These are phyloP conservation scores for Molossus molossus DNA, from an alignment of 2,797 vertebrate species.

Conservation along the genomic window DNA sequence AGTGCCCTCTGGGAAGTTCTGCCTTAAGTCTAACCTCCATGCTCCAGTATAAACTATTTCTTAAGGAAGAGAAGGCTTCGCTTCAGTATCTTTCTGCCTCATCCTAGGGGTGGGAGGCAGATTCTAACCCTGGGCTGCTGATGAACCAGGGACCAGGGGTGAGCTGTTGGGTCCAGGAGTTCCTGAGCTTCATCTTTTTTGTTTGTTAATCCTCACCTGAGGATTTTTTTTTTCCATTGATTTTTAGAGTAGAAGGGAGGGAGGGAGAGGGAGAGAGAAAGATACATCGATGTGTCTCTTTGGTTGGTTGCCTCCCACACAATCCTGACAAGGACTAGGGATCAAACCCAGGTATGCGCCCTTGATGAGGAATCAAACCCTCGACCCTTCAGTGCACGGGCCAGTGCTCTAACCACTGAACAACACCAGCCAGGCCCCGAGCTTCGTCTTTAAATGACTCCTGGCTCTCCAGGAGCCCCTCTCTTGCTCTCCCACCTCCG, in stretches of 20 bases:
- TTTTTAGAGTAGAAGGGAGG: too few relatives aligned
- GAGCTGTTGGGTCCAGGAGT: neutral
- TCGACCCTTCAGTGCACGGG: too few relatives aligned
- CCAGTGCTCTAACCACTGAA: too few relatives aligned
- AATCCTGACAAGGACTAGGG: too few relatives aligned
- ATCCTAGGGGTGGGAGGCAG: neutral
- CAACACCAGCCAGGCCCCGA: neutral
- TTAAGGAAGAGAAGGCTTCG: neutral
- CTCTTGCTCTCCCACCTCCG: neutral
- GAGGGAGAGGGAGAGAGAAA: too few relatives aligned
- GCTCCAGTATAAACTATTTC: neutral
- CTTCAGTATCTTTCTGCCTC: neutral
- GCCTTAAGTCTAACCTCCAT: conserved; percentile 29
- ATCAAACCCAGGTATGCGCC: too few relatives aligned
- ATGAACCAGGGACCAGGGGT: neutral
- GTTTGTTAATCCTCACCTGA: too few relatives aligned
- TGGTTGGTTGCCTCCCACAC: too few relatives aligned
- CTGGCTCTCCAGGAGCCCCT: neutral
- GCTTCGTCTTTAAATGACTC: neutral
- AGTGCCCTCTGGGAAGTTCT: conserved; percentile 60
- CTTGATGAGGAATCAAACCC: too few relatives aligned
- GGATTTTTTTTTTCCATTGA: too few relatives aligned
- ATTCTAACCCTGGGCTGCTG: neutral
- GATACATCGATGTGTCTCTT: too few relatives aligned
- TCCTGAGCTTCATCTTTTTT: neutral